Evolutionary conservation across 2,113 vertebrate species (phyloP), one percentile per base, ranked within the genome.

Genomic region (Corydoras sp.): DNA sequence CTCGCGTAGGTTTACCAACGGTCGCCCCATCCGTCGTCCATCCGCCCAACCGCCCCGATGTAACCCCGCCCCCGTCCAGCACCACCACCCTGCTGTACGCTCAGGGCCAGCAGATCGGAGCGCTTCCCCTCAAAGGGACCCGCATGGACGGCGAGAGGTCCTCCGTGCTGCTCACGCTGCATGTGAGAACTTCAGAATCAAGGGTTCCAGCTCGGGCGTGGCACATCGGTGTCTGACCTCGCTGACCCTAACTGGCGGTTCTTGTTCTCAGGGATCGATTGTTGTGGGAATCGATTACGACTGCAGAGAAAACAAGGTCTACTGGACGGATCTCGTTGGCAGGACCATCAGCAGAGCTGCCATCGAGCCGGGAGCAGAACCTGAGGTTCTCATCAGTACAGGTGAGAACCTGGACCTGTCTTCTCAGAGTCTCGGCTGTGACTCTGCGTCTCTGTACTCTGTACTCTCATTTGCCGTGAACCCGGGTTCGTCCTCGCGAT

Each of bases 21-120:
- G 82, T 92, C 0, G 89, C 93, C 0, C 94, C 95, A 0, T 93
- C 94, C 71, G 90, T 78, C 0, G 11, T 83, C 10, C 88, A 48
- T 1, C 95, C 95, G 0, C 56, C 89, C 0, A 91, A 93, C 2
- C 90, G 91, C 15, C 92, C 95, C 0, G 89, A 92, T 0, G 90
- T 98, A 81, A 92, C 88, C 2, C 90, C 89, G 0, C 93, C 92
- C 0, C 59, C 88, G 0, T 12, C 88, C 0, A 94, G 92, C 32
- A 86, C 93, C 11, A 86, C 93, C 11, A 93, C 91, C 0, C 87
- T 99, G 77, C 89, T 99, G 4, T 99, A 98, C 1, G 95, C 95
- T 29, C 97, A 99, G 85, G 96, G 95, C 2, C 95, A 98, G 85
- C 94, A 96, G 66, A 98, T 99, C 0, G 94, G 94, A 13, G 90